These are phyloP conservation scores for Synanthedon tipuliformis DNA, from an alignment of 2,888 invertebrate genomes.

Conservation along the genomic window DNA sequence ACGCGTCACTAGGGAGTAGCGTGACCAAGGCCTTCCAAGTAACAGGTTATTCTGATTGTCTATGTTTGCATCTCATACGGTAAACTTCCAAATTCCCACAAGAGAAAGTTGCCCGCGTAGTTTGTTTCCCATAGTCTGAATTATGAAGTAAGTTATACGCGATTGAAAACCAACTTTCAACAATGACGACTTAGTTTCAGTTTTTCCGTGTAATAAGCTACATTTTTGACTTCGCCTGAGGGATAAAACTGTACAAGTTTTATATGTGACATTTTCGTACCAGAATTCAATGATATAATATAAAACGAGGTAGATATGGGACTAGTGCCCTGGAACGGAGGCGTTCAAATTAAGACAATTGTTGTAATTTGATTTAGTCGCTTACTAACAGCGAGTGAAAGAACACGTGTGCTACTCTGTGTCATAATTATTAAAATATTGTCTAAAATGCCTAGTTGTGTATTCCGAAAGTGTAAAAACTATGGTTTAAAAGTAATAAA, in stretches of 20 bases:
- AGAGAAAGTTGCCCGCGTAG: constrained; percentile 26
- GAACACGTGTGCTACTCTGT: too few species aligned
- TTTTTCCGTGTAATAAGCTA: constrained; percentile 22
- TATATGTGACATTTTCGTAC: not conserved
- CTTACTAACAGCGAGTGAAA: too few species aligned
- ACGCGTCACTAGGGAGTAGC: constrained; percentile 23
- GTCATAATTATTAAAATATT: too few species aligned
- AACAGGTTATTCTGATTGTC: constrained; percentile 11
- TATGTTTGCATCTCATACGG: constrained; percentile 11
- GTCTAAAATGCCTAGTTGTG: too few species aligned
- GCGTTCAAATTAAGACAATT: too few species aligned
- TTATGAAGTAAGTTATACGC: constrained; percentile 49
- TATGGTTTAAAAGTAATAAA: too few species aligned
- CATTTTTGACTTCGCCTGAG: constrained; percentile 32
- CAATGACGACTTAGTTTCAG: constrained; percentile 9
- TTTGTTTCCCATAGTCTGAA: constrained; percentile 32
- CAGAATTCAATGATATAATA: too few species aligned
- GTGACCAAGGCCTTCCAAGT: constrained; percentile 18
- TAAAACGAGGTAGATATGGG: too few species aligned
- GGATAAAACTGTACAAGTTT: constrained; percentile 17
- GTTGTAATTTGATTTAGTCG: too few species aligned
- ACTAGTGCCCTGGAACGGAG: too few species aligned
- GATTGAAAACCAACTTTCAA: constrained; percentile 48
- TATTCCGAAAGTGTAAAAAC: too few species aligned
- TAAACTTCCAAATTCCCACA: constrained; percentile 31